Evolutionary conservation across 2,888 invertebrate genomes (phyloP).

Genomic region (Pteria penguin): DNA sequence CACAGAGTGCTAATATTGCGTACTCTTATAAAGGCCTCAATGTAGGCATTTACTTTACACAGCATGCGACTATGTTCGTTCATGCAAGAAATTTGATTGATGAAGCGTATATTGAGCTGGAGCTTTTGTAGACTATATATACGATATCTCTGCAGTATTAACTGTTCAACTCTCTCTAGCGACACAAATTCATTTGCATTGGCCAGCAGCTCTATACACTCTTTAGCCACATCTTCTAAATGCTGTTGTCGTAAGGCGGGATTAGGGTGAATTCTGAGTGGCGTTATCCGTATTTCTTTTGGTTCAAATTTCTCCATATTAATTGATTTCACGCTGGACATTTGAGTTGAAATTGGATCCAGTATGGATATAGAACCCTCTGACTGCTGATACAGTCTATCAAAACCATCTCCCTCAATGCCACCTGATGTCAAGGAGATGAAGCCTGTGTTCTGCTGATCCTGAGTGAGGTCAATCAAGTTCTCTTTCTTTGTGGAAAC

Average conservation of each 20-base stretch:
- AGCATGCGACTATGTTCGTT: conserved; percentile 64
- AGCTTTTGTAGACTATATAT: conserved; percentile 42
- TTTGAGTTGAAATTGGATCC: not conserved
- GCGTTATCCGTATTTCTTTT: conserved; percentile 43
- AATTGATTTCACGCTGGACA: conserved; percentile 32
- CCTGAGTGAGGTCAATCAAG: conserved; percentile 9
- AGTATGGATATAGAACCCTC: not conserved
- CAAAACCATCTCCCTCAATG: too few relatives aligned
- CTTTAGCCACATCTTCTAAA: conserved; percentile 67
- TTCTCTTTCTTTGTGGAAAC: not conserved
- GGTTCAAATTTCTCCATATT: conserved; percentile 52
- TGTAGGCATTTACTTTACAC: conserved; percentile 66
- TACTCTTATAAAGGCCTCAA: conserved; percentile 72
- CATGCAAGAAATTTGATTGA: conserved; percentile 60
- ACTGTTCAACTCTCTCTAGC: conserved; percentile 64
- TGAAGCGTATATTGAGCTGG: conserved; percentile 36
- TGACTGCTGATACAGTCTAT: too few relatives aligned
- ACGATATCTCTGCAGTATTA: conserved; percentile 63
- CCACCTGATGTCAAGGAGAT: conserved; percentile 11
- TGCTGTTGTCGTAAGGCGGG: conserved; percentile 50
- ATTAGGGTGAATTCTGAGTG: conserved; percentile 3
- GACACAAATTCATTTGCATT: conserved; percentile 73
- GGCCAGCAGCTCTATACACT: conserved; percentile 72
- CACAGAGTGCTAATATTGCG: conserved; percentile 71
- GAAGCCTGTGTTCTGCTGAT: conserved; percentile 11